Evolutionary conservation across 2,113 vertebrate genomes (phyloP).

Genomic region (Lagopus muta): DNA sequence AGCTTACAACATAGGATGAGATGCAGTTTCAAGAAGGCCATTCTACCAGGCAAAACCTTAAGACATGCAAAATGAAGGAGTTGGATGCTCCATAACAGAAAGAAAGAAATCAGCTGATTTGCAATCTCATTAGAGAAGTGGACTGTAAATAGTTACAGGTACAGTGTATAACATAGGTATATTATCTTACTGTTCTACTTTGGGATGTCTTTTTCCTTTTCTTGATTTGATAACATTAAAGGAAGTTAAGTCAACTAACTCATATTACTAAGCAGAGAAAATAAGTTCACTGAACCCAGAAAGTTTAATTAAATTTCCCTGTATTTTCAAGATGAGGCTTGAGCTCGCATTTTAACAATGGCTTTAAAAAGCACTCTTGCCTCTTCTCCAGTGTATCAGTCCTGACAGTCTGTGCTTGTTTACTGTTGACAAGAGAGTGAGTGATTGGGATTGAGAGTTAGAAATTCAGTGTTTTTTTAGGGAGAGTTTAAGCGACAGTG

Average conservation of each 20-base stretch:
- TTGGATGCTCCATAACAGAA: background rate
- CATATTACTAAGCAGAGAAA: background rate
- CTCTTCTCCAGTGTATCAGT: background rate
- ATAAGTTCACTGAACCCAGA: background rate
- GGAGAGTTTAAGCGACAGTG: background rate
- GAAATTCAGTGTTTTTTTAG: fast-evolving
- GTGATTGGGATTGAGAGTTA: background rate
- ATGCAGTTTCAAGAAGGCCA: background rate
- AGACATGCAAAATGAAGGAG: background rate
- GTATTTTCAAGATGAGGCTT: background rate
- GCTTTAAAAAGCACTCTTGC: background rate
- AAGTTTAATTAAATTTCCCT: background rate
- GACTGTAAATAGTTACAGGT: background rate
- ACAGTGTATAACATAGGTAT: background rate
- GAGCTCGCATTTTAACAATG: background rate
- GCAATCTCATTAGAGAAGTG: background rate
- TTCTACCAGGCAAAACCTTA: background rate
- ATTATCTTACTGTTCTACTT: background rate
- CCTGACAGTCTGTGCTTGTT: background rate
- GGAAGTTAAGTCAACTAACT: background rate
- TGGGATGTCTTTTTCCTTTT: background rate
- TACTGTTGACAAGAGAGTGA: background rate
- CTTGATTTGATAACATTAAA: background rate
- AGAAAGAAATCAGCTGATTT: background rate
- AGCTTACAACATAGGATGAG: background rate